phyloP scores from a whole-genome alignment of 2,113 vertebrate species.

The Conger conger region DNA sequence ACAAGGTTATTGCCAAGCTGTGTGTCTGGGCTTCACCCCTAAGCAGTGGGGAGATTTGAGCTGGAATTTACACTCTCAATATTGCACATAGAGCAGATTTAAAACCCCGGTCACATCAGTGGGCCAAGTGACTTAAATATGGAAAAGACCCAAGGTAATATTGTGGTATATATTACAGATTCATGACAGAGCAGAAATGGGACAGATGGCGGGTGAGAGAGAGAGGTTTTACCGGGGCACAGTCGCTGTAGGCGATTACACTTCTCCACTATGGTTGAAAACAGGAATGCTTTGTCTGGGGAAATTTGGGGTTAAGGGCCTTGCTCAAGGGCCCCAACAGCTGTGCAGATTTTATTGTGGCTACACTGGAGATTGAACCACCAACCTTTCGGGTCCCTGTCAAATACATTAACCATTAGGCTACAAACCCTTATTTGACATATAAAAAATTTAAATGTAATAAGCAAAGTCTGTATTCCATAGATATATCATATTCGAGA shows the following conservation, averaged over 20 bases:
- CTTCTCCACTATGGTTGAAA: background rate
- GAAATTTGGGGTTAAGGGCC: too few species aligned
- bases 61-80: conserved; percentile 25
- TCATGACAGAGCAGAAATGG: background rate
- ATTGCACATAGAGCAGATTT: conserved; percentile 29
- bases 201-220: background rate
- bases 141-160: conserved; percentile 32
- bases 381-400: too few species aligned
- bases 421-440: too few species aligned
- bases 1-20: conserved; percentile 28
- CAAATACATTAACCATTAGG: too few species aligned
- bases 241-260: background rate
- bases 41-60: background rate
- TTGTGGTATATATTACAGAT: conserved; percentile 17
- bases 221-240: background rate
- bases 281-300: too few species aligned
- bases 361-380: too few species aligned
- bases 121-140: background rate
- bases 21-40: background rate
- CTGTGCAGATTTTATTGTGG: too few species aligned
- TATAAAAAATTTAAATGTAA: too few species aligned
- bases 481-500: too few species aligned
- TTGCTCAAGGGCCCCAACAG: too few species aligned
- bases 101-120: conserved; percentile 2
- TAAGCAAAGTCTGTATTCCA: too few species aligned